Base-by-base conservation (phyloP, 92 coral and sea anemone genomes). In the Epizoanthus rinbou region DNA sequence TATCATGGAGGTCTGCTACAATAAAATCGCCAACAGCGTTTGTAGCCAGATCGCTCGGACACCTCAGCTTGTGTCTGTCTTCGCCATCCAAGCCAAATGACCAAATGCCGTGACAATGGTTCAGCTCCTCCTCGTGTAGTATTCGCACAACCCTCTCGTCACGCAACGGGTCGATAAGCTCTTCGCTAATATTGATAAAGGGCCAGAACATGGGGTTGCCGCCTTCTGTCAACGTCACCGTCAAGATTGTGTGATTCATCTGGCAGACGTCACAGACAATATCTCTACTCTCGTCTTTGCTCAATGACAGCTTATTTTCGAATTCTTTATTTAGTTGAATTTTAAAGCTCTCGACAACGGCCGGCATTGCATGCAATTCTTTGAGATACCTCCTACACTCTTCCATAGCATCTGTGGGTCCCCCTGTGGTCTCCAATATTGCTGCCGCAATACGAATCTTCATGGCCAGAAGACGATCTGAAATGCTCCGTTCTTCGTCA, bases 141-240 rank as follows among this genome's bases (percentile, higher is more conserved):
- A 78, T 69, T 60, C 45, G 70, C 13, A 78, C 37, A 72, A 78
- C 64, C 47, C 71, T 78, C 15, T 78, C 57, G 82, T 78, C 82
- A 62, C 70, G 82, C 72, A 78, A 78, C 18, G 82, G 82, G 39
- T 78, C 82, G 23, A 78, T 22, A 11, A 5, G 82, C 71, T 78
- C 82, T 10, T 63, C 82, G 3, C 70, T 69, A 15, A 62, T 23
- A 57, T 78, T 39, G 33, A 78, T 15, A 43, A 18, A 4, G 16
- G 82, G 82, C 82, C 82, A 78, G 72, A 78, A 78, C 82, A 78
- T 78, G 8, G 72, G 82, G 66, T 78, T 57, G 22, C 82, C 82
- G 15, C 82, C 82, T 21, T 78, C 82, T 13, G 19, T 53, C 18
- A 78, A 33, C 6, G 82, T 78, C 22, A 78, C 69, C 18, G 14